Evolutionary conservation across 1,140 invertebrate genomes (phyloP).

Genomic region (Sinonovacula constricta): DNA sequence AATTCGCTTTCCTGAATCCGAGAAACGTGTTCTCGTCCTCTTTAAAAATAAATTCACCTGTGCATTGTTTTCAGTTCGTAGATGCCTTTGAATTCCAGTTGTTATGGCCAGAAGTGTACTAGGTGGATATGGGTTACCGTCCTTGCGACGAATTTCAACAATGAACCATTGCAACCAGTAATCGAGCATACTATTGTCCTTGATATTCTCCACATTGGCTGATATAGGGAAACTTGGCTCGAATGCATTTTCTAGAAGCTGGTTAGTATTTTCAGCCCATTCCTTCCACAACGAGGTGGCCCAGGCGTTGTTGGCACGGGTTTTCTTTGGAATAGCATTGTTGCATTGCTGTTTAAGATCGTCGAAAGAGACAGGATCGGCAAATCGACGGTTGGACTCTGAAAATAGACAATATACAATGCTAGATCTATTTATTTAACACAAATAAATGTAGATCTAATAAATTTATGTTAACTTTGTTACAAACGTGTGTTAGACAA

Average conservation of each 20-base stretch:
- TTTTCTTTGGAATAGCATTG: no score
- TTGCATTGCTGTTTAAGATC: no score
- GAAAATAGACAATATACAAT: no score
- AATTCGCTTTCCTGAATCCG: background rate
- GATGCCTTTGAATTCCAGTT: background rate
- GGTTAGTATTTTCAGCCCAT: background rate
- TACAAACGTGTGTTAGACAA: no score
- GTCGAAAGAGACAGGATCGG: no score
- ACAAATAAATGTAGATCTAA: no score
- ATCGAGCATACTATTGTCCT: background rate
- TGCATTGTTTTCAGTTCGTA: background rate
- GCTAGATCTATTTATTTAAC: no score
- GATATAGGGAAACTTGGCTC: background rate
- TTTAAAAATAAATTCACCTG: slow-evolving; percentile 6
- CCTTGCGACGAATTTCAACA: slow-evolving; percentile 9
- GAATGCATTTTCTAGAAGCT: background rate
- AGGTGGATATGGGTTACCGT: background rate
- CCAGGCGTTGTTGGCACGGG: background rate
- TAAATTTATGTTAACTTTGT: no score
- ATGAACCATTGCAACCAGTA: slow-evolving; percentile 18
- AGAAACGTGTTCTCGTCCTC: background rate
- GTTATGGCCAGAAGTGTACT: background rate
- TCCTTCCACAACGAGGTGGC: background rate
- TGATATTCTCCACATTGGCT: background rate
- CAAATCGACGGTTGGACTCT: no score